Evolutionary conservation across 2,113 vertebrate species (phyloP), one percentile per base, ranked within the genome.

Genomic region (Ptychochromis oligacanthus): DNA sequence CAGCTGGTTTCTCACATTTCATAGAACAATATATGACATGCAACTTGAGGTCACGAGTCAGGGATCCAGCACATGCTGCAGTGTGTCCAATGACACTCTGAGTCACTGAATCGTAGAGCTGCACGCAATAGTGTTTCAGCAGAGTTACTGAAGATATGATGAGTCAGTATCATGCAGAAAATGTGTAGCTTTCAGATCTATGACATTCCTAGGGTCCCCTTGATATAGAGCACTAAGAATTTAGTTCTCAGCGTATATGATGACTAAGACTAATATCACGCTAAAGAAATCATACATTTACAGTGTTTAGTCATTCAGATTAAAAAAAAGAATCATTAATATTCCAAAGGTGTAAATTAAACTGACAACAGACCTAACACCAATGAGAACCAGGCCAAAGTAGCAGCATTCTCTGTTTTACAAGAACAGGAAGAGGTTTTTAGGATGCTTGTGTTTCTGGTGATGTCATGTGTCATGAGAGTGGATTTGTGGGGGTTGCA

Each of bases 401-500:
- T 28, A 76, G 38, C 60, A 13, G 34, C 40, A 1, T 58, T 61
- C 52, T 80, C 24, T 20, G 58, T 87, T 91, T 93, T 91, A 91
- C 88, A 83, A 93, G 83, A 91, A 85, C 87, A 90, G 76, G 59
- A 84, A 81, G 74, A 88, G 56, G 59, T 79, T 87, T 89, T 89
- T 82, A 78, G 91, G 91, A 87, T 70, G 38, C 52, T 61, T 70
- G 78, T 75, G 28, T 90, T 82, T 91, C 64, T 87, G 62, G 83
- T 80, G 91, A 91, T 18, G 67, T 87, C 76, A 82, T 70, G 46
- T 72, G 46, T 72, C 67, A 54, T 54, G 75, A 86, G 87, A 86
- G 88, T 77, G 84, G 83, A 89, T 90, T 89, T 87, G 91, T 86
- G 77, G 84, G 84, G 91, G 90, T 92, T 89, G 88, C 72, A 38